Evolutionary conservation across 1,140 invertebrate species (phyloP), one percentile per base, ranked within the genome.

Genomic region (Lasioglossum albipes): DNA sequence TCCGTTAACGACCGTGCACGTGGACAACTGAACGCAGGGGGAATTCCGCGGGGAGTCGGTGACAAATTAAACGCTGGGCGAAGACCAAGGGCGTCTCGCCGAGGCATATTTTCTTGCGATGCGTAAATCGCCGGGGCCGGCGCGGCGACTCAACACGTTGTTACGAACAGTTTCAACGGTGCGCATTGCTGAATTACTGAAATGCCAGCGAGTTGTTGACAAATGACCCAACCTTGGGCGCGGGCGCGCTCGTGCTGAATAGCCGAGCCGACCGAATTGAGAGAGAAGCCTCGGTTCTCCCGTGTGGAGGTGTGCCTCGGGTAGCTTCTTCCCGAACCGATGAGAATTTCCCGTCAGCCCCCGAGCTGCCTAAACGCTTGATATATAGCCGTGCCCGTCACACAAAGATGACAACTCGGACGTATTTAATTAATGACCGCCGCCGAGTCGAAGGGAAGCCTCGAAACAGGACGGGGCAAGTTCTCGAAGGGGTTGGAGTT

Each of bases 401-500:
- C 81, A 77, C 74, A 74, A 81, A 83, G 81, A 86, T 84, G 84
- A 87, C 74, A 70, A 71, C 64, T 66, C 54, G 67, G 74, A 18
- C 59, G 74, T 75, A 75, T 81, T 85, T 86, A 87, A 87, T 87
- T 87, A 86, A 87, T 81, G 84, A 65, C 64, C 68, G 81, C 67
- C 77, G 52, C 36, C 49, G 69, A 81, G 66, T 75, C 75, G 61
- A 68, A 22, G 69, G 59, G 41, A 81, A 16, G 9, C 2, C 7
- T 16, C 27, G 18, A 4, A 4, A 31, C 22, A 31, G 77, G 54
- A 76, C 61, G 22, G 65, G 70, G 13, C 54, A 73, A 45, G n/a
- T 75, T 75, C 67, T 36, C 3, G 59, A 57, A 77, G 61, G 66
- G 75, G 77, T 78, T 70, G 2, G 45, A 1, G 52, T 70, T 80